phyloP scores from a whole-genome alignment of 2,888 invertebrate genomes.

The Tromatobia lineatoria region DNA sequence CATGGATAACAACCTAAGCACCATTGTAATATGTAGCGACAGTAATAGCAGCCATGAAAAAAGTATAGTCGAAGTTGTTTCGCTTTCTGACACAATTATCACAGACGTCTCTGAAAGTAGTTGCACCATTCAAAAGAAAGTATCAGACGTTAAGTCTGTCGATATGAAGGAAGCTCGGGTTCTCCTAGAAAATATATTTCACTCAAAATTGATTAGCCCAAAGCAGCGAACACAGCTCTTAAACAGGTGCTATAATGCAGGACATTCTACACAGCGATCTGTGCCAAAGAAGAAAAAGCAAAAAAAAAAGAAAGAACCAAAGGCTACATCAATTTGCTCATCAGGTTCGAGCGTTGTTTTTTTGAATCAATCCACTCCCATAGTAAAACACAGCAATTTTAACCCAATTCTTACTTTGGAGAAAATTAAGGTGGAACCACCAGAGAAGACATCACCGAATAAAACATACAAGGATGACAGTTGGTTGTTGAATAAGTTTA shows the following conservation, averaged over 20 bases:
- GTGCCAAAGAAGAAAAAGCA: not conserved
- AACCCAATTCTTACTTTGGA: not conserved
- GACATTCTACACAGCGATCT: not conserved
- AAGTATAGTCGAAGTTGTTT: not conserved
- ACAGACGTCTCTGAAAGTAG: not conserved
- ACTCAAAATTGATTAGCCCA: constrained; percentile 20
- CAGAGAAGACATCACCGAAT: too few relatives aligned
- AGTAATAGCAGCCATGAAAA: not conserved
- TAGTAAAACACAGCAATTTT: not conserved
- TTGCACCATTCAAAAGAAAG: not conserved
- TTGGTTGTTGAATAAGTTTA: not conserved
- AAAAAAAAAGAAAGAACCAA: constrained; percentile 16
- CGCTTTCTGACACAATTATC: not conserved
- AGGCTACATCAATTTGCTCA: not conserved
- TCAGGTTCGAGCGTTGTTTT: not conserved
- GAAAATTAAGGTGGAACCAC: not conserved
- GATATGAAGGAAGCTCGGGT: constrained; percentile 28
- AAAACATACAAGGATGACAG: not conserved
- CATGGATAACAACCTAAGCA: not conserved
- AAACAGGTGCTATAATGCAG: not conserved
- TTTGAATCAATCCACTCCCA: not conserved
- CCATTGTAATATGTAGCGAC: not conserved
- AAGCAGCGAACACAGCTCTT: constrained; percentile 25
- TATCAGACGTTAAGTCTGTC: not conserved
- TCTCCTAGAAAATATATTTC: constrained; percentile 20